A percentile compares a stretch with the other conserved stretches of the same genome.
These are phyloP conservation scores for Chymomyza amoena DNA, from an alignment of 2,888 invertebrate species.

Conservation along the genomic window DNA sequence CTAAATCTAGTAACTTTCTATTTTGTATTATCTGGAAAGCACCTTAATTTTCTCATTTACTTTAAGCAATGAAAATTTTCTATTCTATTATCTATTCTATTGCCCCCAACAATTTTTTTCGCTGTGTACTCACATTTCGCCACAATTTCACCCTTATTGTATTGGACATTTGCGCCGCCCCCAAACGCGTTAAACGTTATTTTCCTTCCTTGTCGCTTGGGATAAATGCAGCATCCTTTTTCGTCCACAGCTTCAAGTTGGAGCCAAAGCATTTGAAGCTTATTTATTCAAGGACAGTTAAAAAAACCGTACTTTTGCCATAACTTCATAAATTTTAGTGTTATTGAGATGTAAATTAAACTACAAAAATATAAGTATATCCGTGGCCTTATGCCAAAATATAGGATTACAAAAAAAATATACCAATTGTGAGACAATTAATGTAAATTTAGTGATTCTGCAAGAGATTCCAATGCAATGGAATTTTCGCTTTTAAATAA, in stretches of 20 bases:
- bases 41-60: too few species aligned
- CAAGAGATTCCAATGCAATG: slow-evolving; percentile 53
- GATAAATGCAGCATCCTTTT: slow-evolving; percentile 53
- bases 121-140: not conserved
- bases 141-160: slow-evolving; percentile 54
- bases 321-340: slow-evolving; percentile 40
- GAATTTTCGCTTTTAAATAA: slow-evolving; percentile 76
- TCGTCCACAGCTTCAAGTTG: slow-evolving; percentile 52
- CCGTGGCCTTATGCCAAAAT: not conserved
- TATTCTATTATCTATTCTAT: too few species aligned
- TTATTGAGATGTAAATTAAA: slow-evolving; percentile 49
- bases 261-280: slow-evolving; percentile 60
- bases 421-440: slow-evolving; percentile 34
- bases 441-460: slow-evolving; percentile 8
- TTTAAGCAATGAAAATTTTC: too few species aligned
- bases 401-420: slow-evolving; percentile 12
- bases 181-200: slow-evolving; percentile 47
- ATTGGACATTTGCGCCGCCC: slow-evolving; percentile 47
- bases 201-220: slow-evolving; percentile 55
- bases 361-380: slow-evolving; percentile 13
- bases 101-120: not conserved
- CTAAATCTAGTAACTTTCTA: too few species aligned
- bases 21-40: too few species aligned
- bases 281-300: slow-evolving; percentile 65
- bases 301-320: slow-evolving; percentile 51